These are phyloP conservation scores for Achatina immaculata DNA, from an alignment of 1,140 invertebrate species.

Conservation along the genomic window DNA sequence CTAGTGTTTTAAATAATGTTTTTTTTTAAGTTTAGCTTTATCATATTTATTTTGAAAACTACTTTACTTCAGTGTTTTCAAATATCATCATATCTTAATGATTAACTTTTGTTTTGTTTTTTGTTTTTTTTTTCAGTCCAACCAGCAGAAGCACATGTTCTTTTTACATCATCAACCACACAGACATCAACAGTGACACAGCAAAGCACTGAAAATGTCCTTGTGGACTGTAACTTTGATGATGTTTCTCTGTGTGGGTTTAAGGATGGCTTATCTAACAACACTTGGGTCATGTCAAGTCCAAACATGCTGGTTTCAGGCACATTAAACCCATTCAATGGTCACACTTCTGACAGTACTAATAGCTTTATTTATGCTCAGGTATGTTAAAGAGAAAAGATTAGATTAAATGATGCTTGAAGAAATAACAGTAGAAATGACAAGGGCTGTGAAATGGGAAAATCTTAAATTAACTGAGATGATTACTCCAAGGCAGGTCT, in stretches of 20 bases:
- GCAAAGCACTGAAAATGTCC: not conserved
- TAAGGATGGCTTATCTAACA: not conserved
- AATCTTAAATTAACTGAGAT: too few relatives aligned
- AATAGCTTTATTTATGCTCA: constrained; percentile 2
- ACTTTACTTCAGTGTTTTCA: too few relatives aligned
- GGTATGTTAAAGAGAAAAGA: not conserved
- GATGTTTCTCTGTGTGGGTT: not conserved
- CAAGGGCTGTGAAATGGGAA: too few relatives aligned
- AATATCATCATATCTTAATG: too few relatives aligned
- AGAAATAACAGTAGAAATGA: too few relatives aligned
- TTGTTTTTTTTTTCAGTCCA: not conserved
- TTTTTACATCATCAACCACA: not conserved
- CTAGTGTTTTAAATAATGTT: too few relatives aligned
- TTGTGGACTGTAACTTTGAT: not conserved
- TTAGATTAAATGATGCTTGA: too few relatives aligned
- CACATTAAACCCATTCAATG: constrained; percentile 1
- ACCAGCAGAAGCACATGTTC: not conserved
- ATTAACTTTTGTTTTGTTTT: too few relatives aligned
- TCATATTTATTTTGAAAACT: too few relatives aligned
- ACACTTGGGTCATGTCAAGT: not conserved
- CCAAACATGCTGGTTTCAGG: not conserved
- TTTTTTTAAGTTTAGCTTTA: too few relatives aligned
- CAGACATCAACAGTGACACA: not conserved
- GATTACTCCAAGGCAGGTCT: too few relatives aligned
- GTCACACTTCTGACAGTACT: not conserved